phyloP scores from a whole-genome alignment of 2,888 invertebrate genomes.

The Laspeyria flexula region DNA sequence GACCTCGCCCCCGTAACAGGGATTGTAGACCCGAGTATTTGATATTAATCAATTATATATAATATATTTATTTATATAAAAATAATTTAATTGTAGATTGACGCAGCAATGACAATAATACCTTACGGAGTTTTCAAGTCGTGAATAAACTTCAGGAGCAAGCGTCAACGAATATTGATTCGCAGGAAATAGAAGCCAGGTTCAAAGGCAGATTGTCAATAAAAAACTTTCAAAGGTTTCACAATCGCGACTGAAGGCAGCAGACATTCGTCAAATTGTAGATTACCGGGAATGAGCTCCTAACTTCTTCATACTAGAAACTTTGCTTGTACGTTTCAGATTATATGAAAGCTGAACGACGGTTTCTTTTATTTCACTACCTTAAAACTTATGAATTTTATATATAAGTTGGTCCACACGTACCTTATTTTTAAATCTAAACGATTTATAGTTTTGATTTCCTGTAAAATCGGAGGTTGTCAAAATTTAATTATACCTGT shows the following conservation, averaged over 20 bases:
- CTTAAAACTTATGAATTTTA: too few relatives aligned
- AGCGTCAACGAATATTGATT: conserved; percentile 2
- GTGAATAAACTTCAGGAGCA: conserved; percentile 3
- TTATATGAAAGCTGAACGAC: background rate
- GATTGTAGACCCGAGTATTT: too few relatives aligned
- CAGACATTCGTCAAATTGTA: conserved; percentile 5
- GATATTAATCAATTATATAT: too few relatives aligned
- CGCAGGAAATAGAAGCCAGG: conserved; percentile 1
- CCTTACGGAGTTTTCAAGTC: background rate
- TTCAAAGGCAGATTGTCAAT: conserved; percentile 5
- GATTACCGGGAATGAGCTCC: background rate
- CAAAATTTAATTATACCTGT: too few relatives aligned
- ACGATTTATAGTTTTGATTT: too few relatives aligned
- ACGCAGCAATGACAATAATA: background rate
- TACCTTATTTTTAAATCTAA: too few relatives aligned
- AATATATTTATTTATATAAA: too few relatives aligned
- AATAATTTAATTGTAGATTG: too few relatives aligned
- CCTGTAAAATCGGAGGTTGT: too few relatives aligned
- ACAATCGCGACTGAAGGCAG: conserved; percentile 3
- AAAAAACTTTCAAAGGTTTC: conserved; percentile 4
- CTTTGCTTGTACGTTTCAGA: background rate
- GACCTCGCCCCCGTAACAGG: too few relatives aligned
- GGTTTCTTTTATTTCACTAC: background rate
- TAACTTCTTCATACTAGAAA: conserved; percentile 2
- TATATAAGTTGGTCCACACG: too few relatives aligned